Evolutionary conservation across 2,113 vertebrate genomes (phyloP), one percentile per base, ranked within the genome.

Genomic region (Rynchops niger): DNA sequence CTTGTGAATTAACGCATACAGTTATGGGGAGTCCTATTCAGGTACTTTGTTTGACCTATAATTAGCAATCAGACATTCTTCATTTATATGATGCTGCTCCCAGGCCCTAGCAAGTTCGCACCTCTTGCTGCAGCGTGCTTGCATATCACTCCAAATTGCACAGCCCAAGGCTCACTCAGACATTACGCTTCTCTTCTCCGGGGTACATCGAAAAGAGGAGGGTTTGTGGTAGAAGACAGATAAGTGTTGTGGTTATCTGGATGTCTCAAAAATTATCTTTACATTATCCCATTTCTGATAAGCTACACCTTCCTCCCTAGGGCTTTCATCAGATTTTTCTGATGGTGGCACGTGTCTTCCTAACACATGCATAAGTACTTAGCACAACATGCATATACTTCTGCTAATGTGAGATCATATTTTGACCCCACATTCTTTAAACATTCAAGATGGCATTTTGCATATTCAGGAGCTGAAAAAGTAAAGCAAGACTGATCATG

Each of bases 391-490:
- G 9, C 20, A 58, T 12, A 27, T 15, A 34, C 56, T 63, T 38
- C 69, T 67, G 42, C 47, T 85, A 49, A 53, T 6, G 77, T 32
- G 34, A 91, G 49, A 47, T n/a, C 53, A 26, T 58, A 65, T 34
- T 91, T 80, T 87, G 43, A 81, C 10, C 34, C 32, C 70, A 78
- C 50, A 58, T 62, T 66, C 66, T 58, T 92, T 36, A 43, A 69
- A 43, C 20, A 42, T 69, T 92, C 63, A 86, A 72, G 29, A 15
- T 49, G 36, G 86, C 79, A 88, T 79, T 83, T 63, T 82, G 38
- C 76, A 63, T 84, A 82, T 96, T 86, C 40, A 82, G 38, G 34
- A 96, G 59, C 69, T 91, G 42, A 56, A 25, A 76, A 96, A 96
- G 83, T 91, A 96, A 97, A 93, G 78, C 82, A 81, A 91, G 69